Evolutionary conservation across 2,888 invertebrate species (phyloP).

Genomic region (Disparrhopalites patrizii): DNA sequence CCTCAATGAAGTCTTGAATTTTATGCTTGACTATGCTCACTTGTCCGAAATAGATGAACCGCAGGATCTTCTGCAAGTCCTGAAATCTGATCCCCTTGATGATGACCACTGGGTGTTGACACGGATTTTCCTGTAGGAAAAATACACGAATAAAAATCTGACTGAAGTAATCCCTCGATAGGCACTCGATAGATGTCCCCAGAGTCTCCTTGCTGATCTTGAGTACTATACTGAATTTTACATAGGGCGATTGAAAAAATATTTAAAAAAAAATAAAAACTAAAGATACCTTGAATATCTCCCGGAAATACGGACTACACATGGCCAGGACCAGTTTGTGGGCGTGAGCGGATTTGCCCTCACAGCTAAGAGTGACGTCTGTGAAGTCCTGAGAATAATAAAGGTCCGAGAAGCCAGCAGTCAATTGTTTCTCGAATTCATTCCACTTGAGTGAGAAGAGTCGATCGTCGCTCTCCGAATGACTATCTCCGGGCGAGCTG

Average conservation of each 20-base stretch:
- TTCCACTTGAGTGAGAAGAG: slow-evolving; percentile 39
- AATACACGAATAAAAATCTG: neutral
- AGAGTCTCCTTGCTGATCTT: no score
- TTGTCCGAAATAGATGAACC: slow-evolving; percentile 43
- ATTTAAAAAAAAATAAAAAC: neutral
- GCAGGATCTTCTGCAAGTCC: slow-evolving; percentile 36
- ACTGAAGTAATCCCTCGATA: no score
- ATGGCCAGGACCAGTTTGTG: slow-evolving; percentile 93
- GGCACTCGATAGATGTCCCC: no score
- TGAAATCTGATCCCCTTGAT: slow-evolving; percentile 40
- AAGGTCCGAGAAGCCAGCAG: slow-evolving; percentile 37
- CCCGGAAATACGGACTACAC: slow-evolving; percentile 86
- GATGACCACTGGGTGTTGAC: slow-evolving; percentile 44
- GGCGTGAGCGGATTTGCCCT: slow-evolving; percentile 90
- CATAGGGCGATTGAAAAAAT: no score
- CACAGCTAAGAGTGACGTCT: slow-evolving; percentile 55
- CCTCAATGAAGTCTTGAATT: slow-evolving; percentile 42
- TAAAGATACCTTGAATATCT: slow-evolving; percentile 39
- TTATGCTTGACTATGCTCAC: slow-evolving; percentile 38
- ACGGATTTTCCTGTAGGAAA: slow-evolving; percentile 39
- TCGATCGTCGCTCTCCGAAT: neutral
- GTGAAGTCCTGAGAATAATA: slow-evolving; percentile 41
- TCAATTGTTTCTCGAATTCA: slow-evolving; percentile 42
- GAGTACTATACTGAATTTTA: no score
- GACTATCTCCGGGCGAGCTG: neutral